phyloP scores from a whole-genome alignment of 2,888 invertebrate species.

The Dilophus febrilis region DNA sequence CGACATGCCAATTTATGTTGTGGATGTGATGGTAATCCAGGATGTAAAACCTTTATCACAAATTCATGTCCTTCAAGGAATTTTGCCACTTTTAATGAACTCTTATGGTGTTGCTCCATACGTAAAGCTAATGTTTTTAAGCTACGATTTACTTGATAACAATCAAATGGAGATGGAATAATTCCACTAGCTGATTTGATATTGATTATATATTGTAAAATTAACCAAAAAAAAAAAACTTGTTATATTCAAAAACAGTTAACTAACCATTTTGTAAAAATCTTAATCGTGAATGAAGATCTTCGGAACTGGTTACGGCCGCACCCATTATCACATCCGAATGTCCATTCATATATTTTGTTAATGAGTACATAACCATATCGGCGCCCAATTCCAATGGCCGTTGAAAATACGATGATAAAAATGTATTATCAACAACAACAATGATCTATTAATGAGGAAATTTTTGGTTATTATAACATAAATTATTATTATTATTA shows the following conservation, averaged over 20 bases:
- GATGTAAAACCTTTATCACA: constrained; percentile 68
- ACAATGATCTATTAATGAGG: constrained; percentile 38
- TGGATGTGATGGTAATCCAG: constrained; percentile 72
- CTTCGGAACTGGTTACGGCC: constrained; percentile 53
- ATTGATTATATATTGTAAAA: not conserved
- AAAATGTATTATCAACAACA: constrained; percentile 87
- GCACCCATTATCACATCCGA: constrained; percentile 95
- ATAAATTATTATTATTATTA: too few species aligned
- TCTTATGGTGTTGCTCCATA: constrained; percentile 78
- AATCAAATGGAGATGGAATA: constrained; percentile 93
- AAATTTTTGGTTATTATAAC: too few species aligned
- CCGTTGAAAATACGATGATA: constrained; percentile 78
- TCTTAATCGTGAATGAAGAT: constrained; percentile 50
- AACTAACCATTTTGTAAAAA: constrained; percentile 71
- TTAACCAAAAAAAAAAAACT: not conserved
- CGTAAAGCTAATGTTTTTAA: constrained; percentile 82
- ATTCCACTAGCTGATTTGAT: constrained; percentile 42
- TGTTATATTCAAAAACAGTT: constrained; percentile 1
- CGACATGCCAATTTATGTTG: constrained; percentile 62
- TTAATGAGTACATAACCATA: constrained; percentile 76
- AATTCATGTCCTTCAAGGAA: constrained; percentile 66
- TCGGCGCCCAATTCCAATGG: constrained; percentile 86
- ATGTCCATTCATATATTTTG: constrained; percentile 98
- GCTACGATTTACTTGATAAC: constrained; percentile 81
- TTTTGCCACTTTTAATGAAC: constrained; percentile 57